Conservation (phyloP, 2,113 vertebrate genomes). For the Labrus mixtus region DNA sequence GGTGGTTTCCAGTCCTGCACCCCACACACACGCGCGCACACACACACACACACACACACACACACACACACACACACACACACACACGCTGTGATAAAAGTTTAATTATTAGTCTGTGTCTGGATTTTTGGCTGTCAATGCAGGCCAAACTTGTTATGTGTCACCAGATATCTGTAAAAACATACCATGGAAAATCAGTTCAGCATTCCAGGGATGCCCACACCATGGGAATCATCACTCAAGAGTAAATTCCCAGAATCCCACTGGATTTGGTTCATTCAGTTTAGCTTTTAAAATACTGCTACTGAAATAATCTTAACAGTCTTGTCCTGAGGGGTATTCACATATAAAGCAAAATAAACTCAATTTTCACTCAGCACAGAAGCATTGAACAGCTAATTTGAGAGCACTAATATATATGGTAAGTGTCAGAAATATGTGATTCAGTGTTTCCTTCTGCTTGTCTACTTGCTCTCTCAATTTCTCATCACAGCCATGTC, state of each 20-base stretch:
- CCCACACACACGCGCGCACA: no score
- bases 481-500: background rate
- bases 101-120: slow-evolving; percentile 13
- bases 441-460: background rate
- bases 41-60: slow-evolving; percentile 1
- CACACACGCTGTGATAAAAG: background rate
- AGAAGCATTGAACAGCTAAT: background rate
- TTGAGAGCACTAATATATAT: background rate
- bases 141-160: slow-evolving; percentile 15
- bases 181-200: slow-evolving; percentile 60
- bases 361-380: background rate
- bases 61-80: background rate
- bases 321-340: background rate
- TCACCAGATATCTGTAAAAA: slow-evolving; percentile 52
- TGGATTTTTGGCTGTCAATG: slow-evolving; percentile 20
- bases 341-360: slow-evolving; percentile 3
- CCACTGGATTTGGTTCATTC: slow-evolving; percentile 16
- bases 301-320: background rate
- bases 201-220: slow-evolving; percentile 77
- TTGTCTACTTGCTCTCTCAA: background rate
- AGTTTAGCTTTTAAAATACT: slow-evolving; percentile 7
- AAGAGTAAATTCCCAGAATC: slow-evolving; percentile 45
- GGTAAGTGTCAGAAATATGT: background rate
- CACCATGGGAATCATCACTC: slow-evolving; percentile 64
- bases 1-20: slow-evolving; percentile 14